Evolutionary conservation across 2,113 vertebrate genomes (phyloP).

Genomic region (Mystacornis crossleyi): DNA sequence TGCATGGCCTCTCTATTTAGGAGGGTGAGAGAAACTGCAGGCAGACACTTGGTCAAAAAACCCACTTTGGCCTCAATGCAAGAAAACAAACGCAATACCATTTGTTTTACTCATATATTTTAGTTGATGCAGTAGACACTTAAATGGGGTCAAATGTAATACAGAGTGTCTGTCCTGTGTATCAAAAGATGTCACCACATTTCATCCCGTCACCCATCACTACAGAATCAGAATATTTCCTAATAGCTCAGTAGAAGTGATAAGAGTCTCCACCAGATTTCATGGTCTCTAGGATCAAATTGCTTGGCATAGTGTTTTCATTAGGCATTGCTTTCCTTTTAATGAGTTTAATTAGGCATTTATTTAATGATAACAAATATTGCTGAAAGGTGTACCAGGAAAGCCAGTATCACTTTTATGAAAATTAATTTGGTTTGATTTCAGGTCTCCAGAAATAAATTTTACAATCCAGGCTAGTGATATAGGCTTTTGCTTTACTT

Average conservation of each 20-base stretch:
- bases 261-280: not conserved
- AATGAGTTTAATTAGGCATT: not conserved
- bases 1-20: not conserved
- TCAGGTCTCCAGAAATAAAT: not conserved
- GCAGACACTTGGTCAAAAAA: not conserved
- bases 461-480: not conserved
- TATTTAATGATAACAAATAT: not conserved
- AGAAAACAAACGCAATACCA: not conserved
- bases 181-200: not conserved
- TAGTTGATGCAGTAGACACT: not conserved
- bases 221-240: not conserved
- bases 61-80: not conserved
- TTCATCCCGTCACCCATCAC: not conserved
- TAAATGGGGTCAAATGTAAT: not conserved
- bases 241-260: not conserved
- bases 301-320: not conserved
- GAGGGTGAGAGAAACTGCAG: not conserved
- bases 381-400: not conserved
- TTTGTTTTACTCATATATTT: not conserved
- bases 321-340: not conserved
- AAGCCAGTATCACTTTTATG: not conserved
- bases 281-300: not conserved
- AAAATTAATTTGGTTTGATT: not conserved
- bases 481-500: not conserved
- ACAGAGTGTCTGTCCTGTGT: not conserved